phyloP scores from a whole-genome alignment of 2,888 invertebrate genomes.

The Micoletzkya japonica region DNA sequence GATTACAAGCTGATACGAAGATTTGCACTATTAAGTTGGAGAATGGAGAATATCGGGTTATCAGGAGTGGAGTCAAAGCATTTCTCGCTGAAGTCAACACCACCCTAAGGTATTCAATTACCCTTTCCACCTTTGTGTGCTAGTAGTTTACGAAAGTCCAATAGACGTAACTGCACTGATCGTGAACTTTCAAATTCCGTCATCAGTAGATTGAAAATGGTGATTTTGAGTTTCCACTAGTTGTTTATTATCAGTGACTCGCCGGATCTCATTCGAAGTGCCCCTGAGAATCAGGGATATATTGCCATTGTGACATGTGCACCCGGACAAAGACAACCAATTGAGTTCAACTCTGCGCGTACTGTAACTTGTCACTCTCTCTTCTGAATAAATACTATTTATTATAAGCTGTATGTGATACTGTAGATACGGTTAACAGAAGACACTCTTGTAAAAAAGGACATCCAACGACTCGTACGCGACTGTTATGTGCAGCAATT shows the following conservation, averaged over 20 bases:
- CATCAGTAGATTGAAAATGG: not conserved
- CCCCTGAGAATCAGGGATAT: conserved; percentile 49
- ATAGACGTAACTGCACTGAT: not conserved
- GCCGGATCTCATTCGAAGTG: conserved; percentile 46
- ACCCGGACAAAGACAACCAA: conserved; percentile 41
- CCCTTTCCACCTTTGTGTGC: not conserved
- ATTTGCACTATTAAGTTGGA: conserved; percentile 42
- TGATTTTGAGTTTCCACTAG: not conserved
- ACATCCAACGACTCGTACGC: conserved; percentile 17
- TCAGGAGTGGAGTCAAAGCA: conserved; percentile 43
- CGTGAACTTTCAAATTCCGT: too few species aligned
- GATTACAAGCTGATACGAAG: conserved; percentile 45
- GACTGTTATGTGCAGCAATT: not conserved
- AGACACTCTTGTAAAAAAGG: conserved; percentile 16
- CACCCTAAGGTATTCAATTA: conserved; percentile 11
- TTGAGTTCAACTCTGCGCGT: not conserved
- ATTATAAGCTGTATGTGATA: conserved; percentile 17
- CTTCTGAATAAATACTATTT: conserved; percentile 3
- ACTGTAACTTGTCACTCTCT: conserved; percentile 12
- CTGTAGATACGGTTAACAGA: conserved; percentile 3
- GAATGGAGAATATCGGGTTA: conserved; percentile 39
- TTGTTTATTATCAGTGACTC: conserved; percentile 30
- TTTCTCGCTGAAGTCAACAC: conserved; percentile 40
- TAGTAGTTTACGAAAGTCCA: not conserved
- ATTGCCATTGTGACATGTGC: conserved; percentile 47